These are phyloP conservation scores for Columba livia DNA, from an alignment of 2,113 vertebrate genomes.

Conservation along the genomic window DNA sequence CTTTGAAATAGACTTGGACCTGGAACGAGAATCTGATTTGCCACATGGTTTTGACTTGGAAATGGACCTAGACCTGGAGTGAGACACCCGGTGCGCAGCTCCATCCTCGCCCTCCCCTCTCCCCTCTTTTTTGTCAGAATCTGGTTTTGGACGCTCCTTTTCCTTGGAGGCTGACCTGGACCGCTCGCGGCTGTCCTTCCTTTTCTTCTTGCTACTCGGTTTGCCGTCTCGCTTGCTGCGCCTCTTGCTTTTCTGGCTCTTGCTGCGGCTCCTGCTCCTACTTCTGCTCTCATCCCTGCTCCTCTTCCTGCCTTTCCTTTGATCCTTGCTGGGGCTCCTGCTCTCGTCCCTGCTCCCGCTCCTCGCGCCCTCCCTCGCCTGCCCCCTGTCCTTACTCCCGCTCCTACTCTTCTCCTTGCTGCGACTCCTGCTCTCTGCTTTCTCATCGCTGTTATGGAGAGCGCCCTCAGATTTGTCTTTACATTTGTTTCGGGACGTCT, in stretches of 20 bases:
- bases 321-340: conserved; percentile 76
- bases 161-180: conserved; percentile 74
- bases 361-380: conserved; percentile 66
- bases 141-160: conserved; percentile 63
- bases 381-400: conserved; percentile 71
- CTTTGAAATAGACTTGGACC: conserved; percentile 80
- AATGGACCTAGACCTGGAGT: conserved; percentile 76
- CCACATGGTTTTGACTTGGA: conserved; percentile 78
- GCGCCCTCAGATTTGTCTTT: conserved; percentile 70
- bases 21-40: conserved; percentile 77
- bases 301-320: conserved; percentile 78
- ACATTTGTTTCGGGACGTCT: conserved; percentile 75
- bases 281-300: conserved; percentile 74
- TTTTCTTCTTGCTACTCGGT: conserved; percentile 82
- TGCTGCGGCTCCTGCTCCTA: conserved; percentile 74
- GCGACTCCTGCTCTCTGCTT: conserved; percentile 73
- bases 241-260: conserved; percentile 85
- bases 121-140: conserved; percentile 61
- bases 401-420: conserved; percentile 75
- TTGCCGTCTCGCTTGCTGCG: conserved; percentile 85
- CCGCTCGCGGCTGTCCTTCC: conserved; percentile 78
- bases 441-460: conserved; percentile 69
- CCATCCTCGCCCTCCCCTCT: conserved; percentile 53
- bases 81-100: conserved; percentile 22
- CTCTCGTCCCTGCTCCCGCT: conserved; percentile 71